Conservation (phyloP, 2,888 invertebrate species). For the Sepioteuthis lessoniana region DNA sequence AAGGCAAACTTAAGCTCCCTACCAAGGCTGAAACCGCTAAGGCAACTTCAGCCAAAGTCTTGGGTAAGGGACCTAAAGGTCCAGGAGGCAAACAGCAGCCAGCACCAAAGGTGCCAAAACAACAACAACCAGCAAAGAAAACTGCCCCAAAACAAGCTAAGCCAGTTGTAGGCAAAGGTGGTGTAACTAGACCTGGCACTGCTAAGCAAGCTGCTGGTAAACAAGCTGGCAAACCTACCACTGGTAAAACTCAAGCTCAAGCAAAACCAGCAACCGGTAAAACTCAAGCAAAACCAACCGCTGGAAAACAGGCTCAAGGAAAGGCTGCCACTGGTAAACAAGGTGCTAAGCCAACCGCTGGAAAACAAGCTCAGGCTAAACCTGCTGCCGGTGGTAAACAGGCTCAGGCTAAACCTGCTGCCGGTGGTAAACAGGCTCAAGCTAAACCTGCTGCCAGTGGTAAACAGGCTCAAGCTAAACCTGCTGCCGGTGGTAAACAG, state of each 20-base stretch:
- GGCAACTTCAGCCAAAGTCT: constrained; percentile 23
- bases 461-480: neutral
- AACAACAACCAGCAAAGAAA: neutral
- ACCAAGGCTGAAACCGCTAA: neutral
- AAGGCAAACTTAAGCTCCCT: neutral
- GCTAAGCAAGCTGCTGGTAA: neutral
- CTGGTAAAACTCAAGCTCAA: neutral
- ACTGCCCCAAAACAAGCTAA: neutral
- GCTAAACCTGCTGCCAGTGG: neutral
- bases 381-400: neutral
- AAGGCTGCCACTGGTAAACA: neutral
- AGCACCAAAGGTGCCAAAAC: neutral
- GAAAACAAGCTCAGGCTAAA: neutral
- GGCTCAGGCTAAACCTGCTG: neutral
- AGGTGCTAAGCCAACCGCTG: neutral
- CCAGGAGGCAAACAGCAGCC: neutral
- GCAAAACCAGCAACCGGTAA: neutral
- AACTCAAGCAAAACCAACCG: neutral
- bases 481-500: neutral
- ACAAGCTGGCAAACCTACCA: too few species aligned
- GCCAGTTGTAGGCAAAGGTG: neutral
- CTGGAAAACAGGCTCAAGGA: neutral
- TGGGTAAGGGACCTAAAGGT: constrained; percentile 39
- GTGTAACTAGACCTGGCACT: neutral
- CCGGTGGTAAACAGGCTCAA: neutral